Base-by-base conservation (phyloP, 2,797 vertebrate genomes). In the Phoebastria nigripes region DNA sequence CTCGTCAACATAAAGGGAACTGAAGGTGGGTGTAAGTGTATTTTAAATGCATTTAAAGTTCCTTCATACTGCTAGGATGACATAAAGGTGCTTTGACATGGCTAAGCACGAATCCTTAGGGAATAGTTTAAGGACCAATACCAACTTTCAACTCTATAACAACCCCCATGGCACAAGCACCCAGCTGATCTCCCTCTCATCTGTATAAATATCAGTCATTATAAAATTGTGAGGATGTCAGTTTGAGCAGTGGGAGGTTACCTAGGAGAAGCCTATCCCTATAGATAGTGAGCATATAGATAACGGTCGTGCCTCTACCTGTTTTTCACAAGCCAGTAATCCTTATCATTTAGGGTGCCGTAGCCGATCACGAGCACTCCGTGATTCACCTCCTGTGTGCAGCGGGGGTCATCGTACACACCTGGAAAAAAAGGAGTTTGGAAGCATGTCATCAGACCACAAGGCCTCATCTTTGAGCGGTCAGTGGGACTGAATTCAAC, bases 291-390 rank as follows among this genome's bases (percentile, higher is more conserved):
- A 62, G 35, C 22, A 1, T 6, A 4, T 2, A 9, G 83, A 35
- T 11, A 16, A n/a, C 3, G 3, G 39, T 8, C 2, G 7, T 17
- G 26, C 26, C 18, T 52, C 86, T 97, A 99, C 99, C 99, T 99
- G 98, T 99, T 99, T 97, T 99, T 99, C 72, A 99, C 97, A 42
- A 99, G 98, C 99, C 99, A 99, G 47, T 98, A 99, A 39, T 99
- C 99, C 65, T 98, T 95, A 33, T 98, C 98, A 1, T 96, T 41
- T 13, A 97, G 59, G 1, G 95, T 98, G 11, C 99, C 99, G 1
- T 99, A 99, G 15, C 99, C 99, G 4, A 99, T 93, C 5, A 95
- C 98, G 1, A 99, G 89, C 11, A 99, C 99, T 0, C 2, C 99
- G 2, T 99, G 99, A 89, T 99, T 99, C 55, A 98, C 91, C 0